Evolutionary conservation across 1,140 invertebrate species (phyloP).

Genomic region (Aphis craccivora): DNA sequence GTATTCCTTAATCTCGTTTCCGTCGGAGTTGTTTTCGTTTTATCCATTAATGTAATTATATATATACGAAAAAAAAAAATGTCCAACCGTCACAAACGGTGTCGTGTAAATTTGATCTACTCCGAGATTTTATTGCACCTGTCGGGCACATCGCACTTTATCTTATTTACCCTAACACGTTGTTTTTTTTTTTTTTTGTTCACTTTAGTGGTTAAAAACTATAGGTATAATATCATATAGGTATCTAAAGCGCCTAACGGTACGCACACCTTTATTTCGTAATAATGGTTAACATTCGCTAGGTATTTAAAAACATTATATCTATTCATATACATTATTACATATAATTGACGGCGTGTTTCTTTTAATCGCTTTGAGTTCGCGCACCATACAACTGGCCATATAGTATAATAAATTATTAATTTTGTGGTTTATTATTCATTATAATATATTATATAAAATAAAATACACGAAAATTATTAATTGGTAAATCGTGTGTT

Average conservation of each 20-base stretch:
- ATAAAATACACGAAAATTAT: background rate
- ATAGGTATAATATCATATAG: background rate
- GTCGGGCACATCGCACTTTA: background rate
- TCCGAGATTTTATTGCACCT: background rate
- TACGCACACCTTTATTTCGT: background rate
- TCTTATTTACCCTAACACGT: background rate
- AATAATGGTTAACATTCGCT: background rate
- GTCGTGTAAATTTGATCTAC: background rate
- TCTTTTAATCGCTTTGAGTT: background rate
- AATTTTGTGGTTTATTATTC: background rate
- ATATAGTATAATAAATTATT: background rate
- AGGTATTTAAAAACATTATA: too few relatives aligned
- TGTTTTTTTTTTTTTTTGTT: background rate
- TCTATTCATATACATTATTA: background rate
- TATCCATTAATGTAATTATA: background rate
- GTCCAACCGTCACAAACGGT: background rate
- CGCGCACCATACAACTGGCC: background rate
- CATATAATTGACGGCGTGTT: background rate
- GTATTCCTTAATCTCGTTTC: background rate
- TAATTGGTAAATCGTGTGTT: background rate
- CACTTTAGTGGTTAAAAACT: background rate
- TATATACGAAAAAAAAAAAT: background rate
- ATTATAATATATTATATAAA: background rate
- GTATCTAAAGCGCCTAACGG: background rate
- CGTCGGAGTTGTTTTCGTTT: background rate